Conservation (phyloP, 2,797 vertebrate genomes). For the Sebastes iracundus region DNA sequence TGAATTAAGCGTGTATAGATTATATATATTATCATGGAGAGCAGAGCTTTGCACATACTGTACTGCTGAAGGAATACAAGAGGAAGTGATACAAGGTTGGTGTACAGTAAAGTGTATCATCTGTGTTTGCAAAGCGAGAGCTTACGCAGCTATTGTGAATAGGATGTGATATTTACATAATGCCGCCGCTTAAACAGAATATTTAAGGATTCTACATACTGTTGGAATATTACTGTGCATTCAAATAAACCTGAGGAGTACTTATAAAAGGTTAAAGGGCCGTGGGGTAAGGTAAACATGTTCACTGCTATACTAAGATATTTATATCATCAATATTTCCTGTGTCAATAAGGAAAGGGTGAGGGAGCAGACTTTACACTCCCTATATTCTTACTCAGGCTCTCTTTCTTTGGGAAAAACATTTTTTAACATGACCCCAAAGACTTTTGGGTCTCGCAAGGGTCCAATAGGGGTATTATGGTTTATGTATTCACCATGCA, state of each 20-base stretch:
- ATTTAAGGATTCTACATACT: background rate
- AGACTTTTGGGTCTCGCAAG: background rate
- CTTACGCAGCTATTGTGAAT: background rate
- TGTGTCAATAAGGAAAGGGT: background rate
- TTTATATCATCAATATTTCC: background rate
- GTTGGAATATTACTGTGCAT: background rate
- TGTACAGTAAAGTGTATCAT: background rate
- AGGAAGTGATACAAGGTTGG: background rate
- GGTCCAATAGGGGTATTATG: too few species aligned
- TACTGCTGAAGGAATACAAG: background rate
- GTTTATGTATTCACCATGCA: conserved; percentile 10
- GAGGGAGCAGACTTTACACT: background rate
- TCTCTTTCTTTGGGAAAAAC: background rate
- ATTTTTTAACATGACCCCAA: background rate
- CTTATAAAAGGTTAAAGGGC: background rate
- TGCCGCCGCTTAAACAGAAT: background rate
- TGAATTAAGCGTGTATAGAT: background rate
- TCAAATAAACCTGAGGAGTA: background rate
- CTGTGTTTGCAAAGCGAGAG: background rate
- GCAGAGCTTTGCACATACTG: background rate
- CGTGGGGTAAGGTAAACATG: background rate
- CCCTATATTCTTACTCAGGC: background rate
- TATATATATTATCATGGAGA: background rate
- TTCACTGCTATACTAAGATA: background rate
- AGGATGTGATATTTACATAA: conserved; percentile 11